Percentiles rank a stretch among this genome's conserved stretches.
phyloP scores from a whole-genome alignment of 1,140 invertebrate genomes.

The Camponotus pennsylvanicus region DNA sequence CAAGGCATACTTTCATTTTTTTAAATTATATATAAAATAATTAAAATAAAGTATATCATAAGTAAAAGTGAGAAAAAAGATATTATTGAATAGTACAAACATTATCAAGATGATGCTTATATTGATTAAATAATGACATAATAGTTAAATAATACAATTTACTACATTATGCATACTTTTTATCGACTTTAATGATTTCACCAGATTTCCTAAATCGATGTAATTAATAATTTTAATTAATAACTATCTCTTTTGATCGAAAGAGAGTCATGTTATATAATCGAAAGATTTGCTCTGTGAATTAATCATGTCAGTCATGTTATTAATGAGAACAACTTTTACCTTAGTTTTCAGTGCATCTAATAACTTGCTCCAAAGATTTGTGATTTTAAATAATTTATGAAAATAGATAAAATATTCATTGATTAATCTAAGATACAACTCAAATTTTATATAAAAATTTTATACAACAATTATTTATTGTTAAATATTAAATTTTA shows the following conservation, averaged over 20 bases:
- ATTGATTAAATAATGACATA: no score
- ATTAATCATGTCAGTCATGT: slow-evolving; percentile 49
- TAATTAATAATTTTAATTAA: slow-evolving; percentile 31
- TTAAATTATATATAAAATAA: no score
- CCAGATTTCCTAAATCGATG: slow-evolving; percentile 27
- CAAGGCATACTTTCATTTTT: no score
- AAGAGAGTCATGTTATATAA: slow-evolving; percentile 41
- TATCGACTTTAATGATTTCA: no score
- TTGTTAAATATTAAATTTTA: neutral
- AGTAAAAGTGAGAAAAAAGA: neutral
- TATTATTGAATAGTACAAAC: neutral
- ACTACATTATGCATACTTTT: no score
- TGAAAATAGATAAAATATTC: slow-evolving; percentile 26
- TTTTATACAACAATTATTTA: neutral
- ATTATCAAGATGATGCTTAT: neutral
- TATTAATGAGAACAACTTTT: slow-evolving; percentile 14
- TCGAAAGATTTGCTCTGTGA: slow-evolving; percentile 24
- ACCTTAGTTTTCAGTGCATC: slow-evolving; percentile 8
- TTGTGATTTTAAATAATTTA: slow-evolving; percentile 21
- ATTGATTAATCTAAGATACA: slow-evolving; percentile 2
- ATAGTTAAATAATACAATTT: no score
- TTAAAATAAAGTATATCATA: no score
- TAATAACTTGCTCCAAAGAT: slow-evolving; percentile 6
- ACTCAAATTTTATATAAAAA: neutral
- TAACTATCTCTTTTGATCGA: slow-evolving; percentile 33